Evolutionary conservation across 92 coral and sea anemone species (phyloP), one percentile per base, ranked within the genome.

Genomic region (Phymanthus crucifer): DNA sequence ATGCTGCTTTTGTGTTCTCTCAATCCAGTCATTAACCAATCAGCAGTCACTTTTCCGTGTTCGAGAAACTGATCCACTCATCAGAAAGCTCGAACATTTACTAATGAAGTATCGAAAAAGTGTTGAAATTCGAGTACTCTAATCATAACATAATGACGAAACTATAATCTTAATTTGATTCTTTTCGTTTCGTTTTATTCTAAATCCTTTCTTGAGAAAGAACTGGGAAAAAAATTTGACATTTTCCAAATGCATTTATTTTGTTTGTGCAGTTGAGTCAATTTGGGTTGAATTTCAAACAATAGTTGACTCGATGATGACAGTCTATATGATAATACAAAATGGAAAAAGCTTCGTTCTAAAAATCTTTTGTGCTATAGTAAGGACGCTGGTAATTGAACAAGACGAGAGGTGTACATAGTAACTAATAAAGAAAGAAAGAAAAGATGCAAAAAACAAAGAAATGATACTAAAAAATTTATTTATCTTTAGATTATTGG

Each of bases 201-300:
- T 11, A 24, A 24, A 34, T 8, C 29, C 14, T 61, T 61, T 61
- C 12, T 24, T 0, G 9, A 1, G 13, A 61, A 61, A 61, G 16
- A 6, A 24, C 9, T 4, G 17, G 7, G 64, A 10, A 1, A 6
- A 14, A 54, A 21, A 6, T 8, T n/a, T n/a, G n/a, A n/a, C n/a
- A 52, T 54, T 27, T 61, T 8, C 7, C 40, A 7, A 7, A 2
- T 3, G 32, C 32, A 0, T 24, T 61, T 27, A 61, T 61, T 27
- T 3, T 61, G 17, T 71, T 71, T 71, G 75, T 21, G 52, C 75
- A 71, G 75, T 71, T 38, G 75, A 71, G 48, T 71, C 75, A 71
- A 71, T 71, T 71, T 71, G 36, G 74, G 47, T 8, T 45, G 50
- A 71, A n/a, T 19, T 21, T 71, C 75, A 71, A 71, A n/a, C 27